phyloP scores from a whole-genome alignment of 2,113 vertebrate genomes.

The Bos indicus region DNA sequence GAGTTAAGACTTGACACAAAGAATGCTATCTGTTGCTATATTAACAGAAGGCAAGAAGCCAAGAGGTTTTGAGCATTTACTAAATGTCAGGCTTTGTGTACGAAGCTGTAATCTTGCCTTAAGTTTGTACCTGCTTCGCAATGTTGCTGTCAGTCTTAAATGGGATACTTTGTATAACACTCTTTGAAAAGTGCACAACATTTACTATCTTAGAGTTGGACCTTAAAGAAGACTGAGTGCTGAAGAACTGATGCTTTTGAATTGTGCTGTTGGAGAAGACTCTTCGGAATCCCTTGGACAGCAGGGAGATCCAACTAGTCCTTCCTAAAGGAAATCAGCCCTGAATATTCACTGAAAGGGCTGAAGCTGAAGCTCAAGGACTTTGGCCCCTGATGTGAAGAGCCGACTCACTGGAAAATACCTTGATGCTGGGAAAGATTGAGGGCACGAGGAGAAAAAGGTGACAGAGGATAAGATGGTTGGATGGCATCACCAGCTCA shows the following conservation, averaged over 20 bases:
- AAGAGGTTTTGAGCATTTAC: background rate
- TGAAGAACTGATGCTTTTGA: background rate
- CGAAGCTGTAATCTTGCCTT: background rate
- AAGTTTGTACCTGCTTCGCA: background rate
- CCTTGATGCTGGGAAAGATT: background rate
- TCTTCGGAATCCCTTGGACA: background rate
- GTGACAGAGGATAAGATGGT: background rate
- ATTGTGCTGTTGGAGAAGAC: background rate
- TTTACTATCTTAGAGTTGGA: background rate
- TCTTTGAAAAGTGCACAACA: background rate
- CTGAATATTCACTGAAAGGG: background rate
- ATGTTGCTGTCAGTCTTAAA: background rate
- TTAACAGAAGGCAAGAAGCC: background rate
- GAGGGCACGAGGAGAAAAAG: background rate
- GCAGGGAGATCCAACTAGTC: background rate
- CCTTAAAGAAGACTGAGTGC: background rate
- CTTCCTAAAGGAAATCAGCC: background rate
- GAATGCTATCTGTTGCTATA: background rate
- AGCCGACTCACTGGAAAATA: background rate
- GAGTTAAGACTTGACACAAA: background rate
- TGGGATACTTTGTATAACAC: background rate
- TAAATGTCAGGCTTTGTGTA: background rate
- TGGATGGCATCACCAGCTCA: background rate
- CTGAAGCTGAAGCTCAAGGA: background rate
- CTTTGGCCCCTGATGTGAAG: background rate